Evolutionary conservation across 2,113 vertebrate species (phyloP).

Genomic region (Jaculus jaculus): DNA sequence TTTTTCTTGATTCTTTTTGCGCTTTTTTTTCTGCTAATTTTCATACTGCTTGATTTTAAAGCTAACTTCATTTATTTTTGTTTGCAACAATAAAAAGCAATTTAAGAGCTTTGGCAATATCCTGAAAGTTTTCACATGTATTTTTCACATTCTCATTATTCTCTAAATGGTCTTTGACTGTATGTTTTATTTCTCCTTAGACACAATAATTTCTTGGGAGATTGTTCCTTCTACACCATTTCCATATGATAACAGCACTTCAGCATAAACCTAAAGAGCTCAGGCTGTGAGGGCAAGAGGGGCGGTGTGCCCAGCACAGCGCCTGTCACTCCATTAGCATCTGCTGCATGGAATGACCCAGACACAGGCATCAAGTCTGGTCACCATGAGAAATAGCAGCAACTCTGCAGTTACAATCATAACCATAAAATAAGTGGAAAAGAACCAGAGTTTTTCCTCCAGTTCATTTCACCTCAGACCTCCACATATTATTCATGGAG

Average conservation of each 20-base stretch:
- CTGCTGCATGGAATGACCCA: background rate
- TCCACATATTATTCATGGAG: too few species aligned
- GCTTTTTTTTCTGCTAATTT: slow-evolving; percentile 52
- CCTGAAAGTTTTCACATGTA: background rate
- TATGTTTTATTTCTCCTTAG: slow-evolving; percentile 63
- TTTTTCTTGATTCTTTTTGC: slow-evolving; percentile 8
- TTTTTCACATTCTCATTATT: slow-evolving; percentile 50
- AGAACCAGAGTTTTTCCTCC: background rate
- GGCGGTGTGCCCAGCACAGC: fast-evolving
- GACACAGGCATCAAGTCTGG: background rate
- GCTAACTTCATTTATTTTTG: slow-evolving; percentile 55
- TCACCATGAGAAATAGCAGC: background rate
- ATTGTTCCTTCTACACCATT: background rate
- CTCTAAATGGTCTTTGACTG: slow-evolving; percentile 59
- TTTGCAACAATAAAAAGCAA: slow-evolving; percentile 61
- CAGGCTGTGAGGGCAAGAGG: background rate
- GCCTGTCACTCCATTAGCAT: background rate
- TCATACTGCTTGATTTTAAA: slow-evolving; percentile 54
- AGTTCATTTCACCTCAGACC: background rate
- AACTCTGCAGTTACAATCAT: background rate
- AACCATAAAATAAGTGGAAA: background rate
- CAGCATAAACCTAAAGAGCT: background rate
- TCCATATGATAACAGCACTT: background rate
- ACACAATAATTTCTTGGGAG: slow-evolving; percentile 38
- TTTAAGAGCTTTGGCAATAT: slow-evolving; percentile 32